Evolutionary conservation across 2,113 vertebrate species (phyloP), one percentile per base, ranked within the genome.

Genomic region (Toxostoma redivivum): DNA sequence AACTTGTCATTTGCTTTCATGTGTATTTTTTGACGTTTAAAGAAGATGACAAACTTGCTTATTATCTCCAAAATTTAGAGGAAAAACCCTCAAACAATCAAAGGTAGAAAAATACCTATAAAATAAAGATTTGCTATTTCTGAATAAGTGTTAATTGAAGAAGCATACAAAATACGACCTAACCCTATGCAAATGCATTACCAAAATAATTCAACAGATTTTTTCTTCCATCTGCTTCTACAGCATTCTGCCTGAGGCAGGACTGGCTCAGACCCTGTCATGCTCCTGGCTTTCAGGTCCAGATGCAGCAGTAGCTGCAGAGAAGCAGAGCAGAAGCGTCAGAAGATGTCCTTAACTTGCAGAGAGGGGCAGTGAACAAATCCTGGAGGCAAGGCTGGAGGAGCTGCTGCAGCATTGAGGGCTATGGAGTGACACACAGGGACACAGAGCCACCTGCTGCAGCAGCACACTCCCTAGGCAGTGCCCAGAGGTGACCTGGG

Each of bases 361-460:
- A 24, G 54, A 4, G 8, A 62, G 20, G 18, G 2, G 2, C 13
- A 30, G 28, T 3, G n/a, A 71, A 51, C 27, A 54, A 25, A 53
- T 18, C 28, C 45, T 19, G 7, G 30, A 67, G 44, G 44, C 50
- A 56, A 66, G 0, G 4, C 31, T 27, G 53, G 48, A 42, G 7
- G 62, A 69, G 64, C 54, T 22, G 67, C 22, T 1, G 2, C 78
- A 65, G 47, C n/a, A 25, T 20, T 3, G 15, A 40, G 58, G n/a
- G 28, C 54, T 17, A 2, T 0, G 0, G 21, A 47, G 40, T 0
- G 47, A 40, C 56, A 38, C 37, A 9, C 1, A 15, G 31, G 72
- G 33, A 40, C 64, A 62, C 47, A 31, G 67, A 58, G 50, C 33
- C 8, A 4, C 13, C 44, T 12, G 76, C 71, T 38, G 15, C 3